Conservation (phyloP, 2,113 vertebrate genomes). For the Eurystomus gularis region DNA sequence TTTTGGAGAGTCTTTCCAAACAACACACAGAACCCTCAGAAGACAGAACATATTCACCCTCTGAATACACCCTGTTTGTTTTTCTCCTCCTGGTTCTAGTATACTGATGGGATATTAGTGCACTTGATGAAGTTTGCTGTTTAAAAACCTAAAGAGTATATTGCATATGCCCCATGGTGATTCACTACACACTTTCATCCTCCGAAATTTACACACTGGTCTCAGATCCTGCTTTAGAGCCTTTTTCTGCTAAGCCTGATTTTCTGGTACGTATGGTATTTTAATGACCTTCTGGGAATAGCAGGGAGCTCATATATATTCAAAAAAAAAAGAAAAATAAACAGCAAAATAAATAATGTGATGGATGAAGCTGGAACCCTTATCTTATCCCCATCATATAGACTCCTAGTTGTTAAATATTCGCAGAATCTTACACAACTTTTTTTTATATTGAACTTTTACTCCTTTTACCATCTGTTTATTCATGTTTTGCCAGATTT, state of each 20-base stretch:
- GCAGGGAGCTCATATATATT: neutral
- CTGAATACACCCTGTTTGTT: neutral
- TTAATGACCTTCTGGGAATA: neutral
- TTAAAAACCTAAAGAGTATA: neutral
- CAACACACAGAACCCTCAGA: neutral
- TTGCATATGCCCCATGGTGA: too few relatives aligned
- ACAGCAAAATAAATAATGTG: neutral
- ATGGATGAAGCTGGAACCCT: neutral
- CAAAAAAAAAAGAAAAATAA: neutral
- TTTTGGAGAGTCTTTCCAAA: neutral
- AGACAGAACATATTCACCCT: neutral
- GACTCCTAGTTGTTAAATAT: neutral
- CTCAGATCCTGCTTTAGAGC: neutral
- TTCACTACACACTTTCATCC: neutral
- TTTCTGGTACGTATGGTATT: neutral
- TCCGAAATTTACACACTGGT: neutral
- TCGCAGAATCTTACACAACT: neutral
- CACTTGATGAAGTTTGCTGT: neutral
- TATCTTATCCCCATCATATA: neutral
- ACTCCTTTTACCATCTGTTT: neutral
- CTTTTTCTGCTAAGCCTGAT: neutral
- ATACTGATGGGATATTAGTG: neutral
- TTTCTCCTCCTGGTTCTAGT: neutral
- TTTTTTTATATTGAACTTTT: neutral
- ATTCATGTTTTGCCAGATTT: neutral